A percentile compares a stretch with the other conserved stretches of the same genome.
Conservation (phyloP, 2,113 vertebrate genomes). For the Sphyrna mokarran region DNA sequence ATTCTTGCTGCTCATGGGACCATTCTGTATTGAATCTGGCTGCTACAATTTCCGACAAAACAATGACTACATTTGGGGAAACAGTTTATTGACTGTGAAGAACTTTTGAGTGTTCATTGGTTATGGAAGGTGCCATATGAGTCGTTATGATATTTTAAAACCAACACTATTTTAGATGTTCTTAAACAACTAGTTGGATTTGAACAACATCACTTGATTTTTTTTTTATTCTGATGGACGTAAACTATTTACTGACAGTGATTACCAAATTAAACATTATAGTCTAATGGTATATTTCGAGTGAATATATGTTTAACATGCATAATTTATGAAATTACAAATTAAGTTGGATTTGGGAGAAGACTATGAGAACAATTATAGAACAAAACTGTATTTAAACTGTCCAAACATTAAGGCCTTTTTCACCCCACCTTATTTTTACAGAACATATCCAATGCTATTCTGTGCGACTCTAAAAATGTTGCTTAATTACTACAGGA, state of each 20-base stretch:
- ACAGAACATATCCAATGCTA: neutral
- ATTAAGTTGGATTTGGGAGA: neutral
- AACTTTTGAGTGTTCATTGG: neutral
- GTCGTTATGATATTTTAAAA: neutral
- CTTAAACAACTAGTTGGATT: neutral
- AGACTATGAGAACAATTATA: neutral
- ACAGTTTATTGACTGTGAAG: neutral
- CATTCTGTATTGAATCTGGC: neutral
- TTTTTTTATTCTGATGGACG: neutral
- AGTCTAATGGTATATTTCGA: neutral
- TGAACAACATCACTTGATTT: neutral
- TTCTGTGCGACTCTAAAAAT: neutral
- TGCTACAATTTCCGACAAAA: neutral
- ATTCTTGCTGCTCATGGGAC: neutral
- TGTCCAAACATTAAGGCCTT: neutral
- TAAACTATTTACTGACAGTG: neutral
- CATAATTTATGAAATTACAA: slow-evolving; percentile 17
- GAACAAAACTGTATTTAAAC: neutral
- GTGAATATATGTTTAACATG: neutral
- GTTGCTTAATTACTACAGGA: neutral
- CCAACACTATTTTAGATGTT: neutral
- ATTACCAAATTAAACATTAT: neutral
- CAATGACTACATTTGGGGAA: neutral
- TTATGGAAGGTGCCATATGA: neutral
- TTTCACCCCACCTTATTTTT: neutral